Conservation (phyloP, 2,888 invertebrate species). For the Polydrusus cervinus region DNA sequence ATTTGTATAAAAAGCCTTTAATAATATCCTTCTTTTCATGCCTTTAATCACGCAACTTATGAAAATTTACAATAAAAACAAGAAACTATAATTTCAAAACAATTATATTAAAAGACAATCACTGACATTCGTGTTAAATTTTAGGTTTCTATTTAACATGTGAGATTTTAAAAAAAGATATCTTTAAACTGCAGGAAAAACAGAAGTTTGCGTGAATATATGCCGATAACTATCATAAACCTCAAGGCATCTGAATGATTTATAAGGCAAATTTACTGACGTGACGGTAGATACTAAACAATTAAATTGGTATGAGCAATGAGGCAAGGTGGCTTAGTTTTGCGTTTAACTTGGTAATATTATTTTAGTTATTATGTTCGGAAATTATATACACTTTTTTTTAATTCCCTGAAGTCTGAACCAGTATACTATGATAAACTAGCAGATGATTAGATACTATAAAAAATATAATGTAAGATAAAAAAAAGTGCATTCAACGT, state of each 20-base stretch:
- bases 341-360: background rate
- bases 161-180: slow-evolving; percentile 48
- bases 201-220: slow-evolving; percentile 50
- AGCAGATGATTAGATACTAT: no score
- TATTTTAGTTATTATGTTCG: background rate
- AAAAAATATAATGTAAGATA: no score
- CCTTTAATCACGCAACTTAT: slow-evolving; percentile 4
- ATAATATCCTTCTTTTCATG: no score
- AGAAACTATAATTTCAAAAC: slow-evolving; percentile 21
- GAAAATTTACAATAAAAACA: slow-evolving; percentile 8
- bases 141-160: slow-evolving; percentile 48
- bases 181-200: slow-evolving; percentile 45
- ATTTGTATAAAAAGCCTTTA: background rate
- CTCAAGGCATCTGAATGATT: slow-evolving; percentile 59
- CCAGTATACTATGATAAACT: no score
- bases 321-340: slow-evolving; percentile 35
- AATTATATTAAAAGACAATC: slow-evolving; percentile 40
- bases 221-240: slow-evolving; percentile 55
- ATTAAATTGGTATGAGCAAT: slow-evolving; percentile 41
- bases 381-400: background rate
- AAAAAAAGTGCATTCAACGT: no score
- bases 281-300: slow-evolving; percentile 49
- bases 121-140: slow-evolving; percentile 47
- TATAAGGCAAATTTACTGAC: slow-evolving; percentile 55
- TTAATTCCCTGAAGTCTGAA: no score